These are phyloP conservation scores for Phymatocera aterrima DNA, from an alignment of 2,888 invertebrate species.

Conservation along the genomic window DNA sequence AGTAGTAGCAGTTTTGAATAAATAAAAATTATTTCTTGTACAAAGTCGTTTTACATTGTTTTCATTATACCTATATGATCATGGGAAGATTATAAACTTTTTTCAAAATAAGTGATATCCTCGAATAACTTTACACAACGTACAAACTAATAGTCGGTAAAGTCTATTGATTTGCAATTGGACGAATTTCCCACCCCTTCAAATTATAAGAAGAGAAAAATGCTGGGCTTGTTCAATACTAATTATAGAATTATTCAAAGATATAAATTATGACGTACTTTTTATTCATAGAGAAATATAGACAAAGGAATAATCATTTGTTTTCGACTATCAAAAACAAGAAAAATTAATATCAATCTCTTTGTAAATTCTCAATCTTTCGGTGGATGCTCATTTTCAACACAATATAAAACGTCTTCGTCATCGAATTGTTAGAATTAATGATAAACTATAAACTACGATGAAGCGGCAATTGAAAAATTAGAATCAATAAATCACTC, in stretches of 20 bases:
- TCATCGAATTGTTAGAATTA: neutral
- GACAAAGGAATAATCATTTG: neutral
- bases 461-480: slow-evolving; percentile 1
- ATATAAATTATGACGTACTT: neutral
- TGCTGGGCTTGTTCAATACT: neutral
- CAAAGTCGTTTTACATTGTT: slow-evolving; percentile 16
- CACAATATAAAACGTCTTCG: neutral
- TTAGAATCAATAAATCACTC: slow-evolving; percentile 21
- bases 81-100: neutral
- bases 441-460: slow-evolving; percentile 17
- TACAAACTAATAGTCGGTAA: no score
- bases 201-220: neutral
- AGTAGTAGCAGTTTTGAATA: slow-evolving; percentile 3
- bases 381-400: neutral
- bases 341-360: neutral
- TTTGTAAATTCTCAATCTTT: neutral
- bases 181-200: neutral
- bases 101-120: neutral
- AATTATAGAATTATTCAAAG: neutral
- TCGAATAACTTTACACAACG: neutral
- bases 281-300: neutral
- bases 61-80: neutral
- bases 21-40: slow-evolving; percentile 3
- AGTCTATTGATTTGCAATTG: neutral
- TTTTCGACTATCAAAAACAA: neutral